Conservation (phyloP, 2,888 invertebrate genomes). For the Caradrina kadenii region DNA sequence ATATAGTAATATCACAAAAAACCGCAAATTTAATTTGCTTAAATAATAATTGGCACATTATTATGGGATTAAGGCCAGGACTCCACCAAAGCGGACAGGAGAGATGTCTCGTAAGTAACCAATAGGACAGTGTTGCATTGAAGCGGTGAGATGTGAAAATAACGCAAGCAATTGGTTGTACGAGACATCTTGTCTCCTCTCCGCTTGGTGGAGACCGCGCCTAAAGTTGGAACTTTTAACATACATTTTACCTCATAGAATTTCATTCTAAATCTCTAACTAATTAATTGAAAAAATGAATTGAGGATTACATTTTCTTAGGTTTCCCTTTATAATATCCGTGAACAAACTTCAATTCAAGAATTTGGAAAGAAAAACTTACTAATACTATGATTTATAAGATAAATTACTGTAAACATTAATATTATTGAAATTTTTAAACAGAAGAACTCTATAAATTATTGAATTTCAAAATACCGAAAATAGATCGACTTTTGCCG, state of each 20-base stretch:
- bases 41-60: conserved; percentile 53
- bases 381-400: background rate
- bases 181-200: too few relatives aligned
- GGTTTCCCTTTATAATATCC: background rate
- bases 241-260: conserved; percentile 34
- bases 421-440: too few relatives aligned
- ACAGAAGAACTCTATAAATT: background rate
- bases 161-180: too few relatives aligned
- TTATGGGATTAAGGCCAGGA: conserved; percentile 58
- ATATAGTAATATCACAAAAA: conserved; percentile 12
- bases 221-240: background rate
- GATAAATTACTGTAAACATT: too few relatives aligned
- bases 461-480: background rate
- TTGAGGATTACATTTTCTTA: conserved; percentile 9
- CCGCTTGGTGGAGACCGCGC: too few relatives aligned
- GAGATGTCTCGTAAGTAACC: too few relatives aligned
- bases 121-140: too few relatives aligned
- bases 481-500: background rate
- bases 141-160: too few relatives aligned
- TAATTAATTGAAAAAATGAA: conserved; percentile 11
- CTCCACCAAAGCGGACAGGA: too few relatives aligned
- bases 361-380: too few relatives aligned
- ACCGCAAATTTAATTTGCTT: conserved; percentile 62
- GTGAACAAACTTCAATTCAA: too few relatives aligned
- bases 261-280: conserved; percentile 25